phyloP scores from a whole-genome alignment of 2,888 invertebrate genomes.

The Terebella lapidaria region DNA sequence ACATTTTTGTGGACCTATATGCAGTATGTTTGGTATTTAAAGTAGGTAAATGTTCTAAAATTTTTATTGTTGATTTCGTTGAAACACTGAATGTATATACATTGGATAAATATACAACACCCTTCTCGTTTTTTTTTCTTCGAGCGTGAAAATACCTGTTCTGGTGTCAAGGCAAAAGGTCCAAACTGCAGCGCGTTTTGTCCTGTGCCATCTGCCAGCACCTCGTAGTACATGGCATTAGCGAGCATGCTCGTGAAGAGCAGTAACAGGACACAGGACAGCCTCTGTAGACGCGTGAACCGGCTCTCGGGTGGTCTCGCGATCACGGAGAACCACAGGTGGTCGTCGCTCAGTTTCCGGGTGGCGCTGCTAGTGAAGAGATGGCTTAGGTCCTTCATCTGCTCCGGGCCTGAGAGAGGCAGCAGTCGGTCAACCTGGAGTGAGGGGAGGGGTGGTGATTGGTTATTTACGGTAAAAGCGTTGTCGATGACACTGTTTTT shows the following conservation, averaged over 20 bases:
- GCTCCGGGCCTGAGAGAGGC: constrained; percentile 55
- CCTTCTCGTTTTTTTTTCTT: too few species aligned
- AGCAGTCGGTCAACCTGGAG: constrained; percentile 56
- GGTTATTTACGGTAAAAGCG: too few species aligned
- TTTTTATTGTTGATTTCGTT: too few species aligned
- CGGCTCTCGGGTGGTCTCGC: constrained; percentile 55
- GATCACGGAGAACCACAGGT: constrained; percentile 59
- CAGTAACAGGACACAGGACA: constrained; percentile 56
- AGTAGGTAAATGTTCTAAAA: too few species aligned
- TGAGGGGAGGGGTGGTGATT: not conserved
- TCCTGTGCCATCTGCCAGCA: constrained; percentile 27
- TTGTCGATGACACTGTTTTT: too few species aligned
- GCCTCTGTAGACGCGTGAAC: constrained; percentile 53
- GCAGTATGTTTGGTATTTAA: not conserved
- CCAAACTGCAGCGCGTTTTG: constrained; percentile 51
- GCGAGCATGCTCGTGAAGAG: constrained; percentile 57
- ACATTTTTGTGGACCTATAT: not conserved
- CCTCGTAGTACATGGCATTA: constrained; percentile 58
- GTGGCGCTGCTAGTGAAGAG: constrained; percentile 52
- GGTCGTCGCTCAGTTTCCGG: constrained; percentile 55
- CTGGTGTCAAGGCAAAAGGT: constrained; percentile 54
- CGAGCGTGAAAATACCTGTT: too few species aligned
- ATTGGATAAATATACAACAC: too few species aligned
- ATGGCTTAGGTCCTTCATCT: constrained; percentile 54
- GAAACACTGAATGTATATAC: too few species aligned